Percentiles rank a stretch among this genome's conserved stretches.
Evolutionary conservation across 2,797 vertebrate genomes (phyloP).

Genomic region (Pseudochirops cupreus): DNA sequence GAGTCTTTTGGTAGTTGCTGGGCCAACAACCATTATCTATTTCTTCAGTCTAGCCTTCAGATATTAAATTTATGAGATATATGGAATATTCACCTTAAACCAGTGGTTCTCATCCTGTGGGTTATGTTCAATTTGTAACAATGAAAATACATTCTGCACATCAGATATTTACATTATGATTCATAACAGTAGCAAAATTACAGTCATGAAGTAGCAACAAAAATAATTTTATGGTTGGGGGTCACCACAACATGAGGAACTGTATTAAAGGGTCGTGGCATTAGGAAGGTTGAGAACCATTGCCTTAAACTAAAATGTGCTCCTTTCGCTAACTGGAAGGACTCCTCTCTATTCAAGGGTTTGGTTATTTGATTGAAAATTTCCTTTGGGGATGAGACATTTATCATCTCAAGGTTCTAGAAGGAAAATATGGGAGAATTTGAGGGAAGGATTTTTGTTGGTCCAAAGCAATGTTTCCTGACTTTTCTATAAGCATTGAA

Average conservation of each 20-base stretch:
- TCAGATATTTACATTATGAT: too few relatives aligned
- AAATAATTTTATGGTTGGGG: too few relatives aligned
- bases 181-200: too few relatives aligned
- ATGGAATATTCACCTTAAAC: neutral
- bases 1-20: neutral
- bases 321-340: neutral
- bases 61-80: neutral
- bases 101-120: too few relatives aligned
- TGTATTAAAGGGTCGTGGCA: too few relatives aligned
- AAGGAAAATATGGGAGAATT: neutral
- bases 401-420: neutral
- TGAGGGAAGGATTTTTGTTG: neutral
- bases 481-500: neutral
- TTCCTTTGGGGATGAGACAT: neutral
- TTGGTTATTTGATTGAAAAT: neutral
- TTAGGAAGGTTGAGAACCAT: too few relatives aligned
- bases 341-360: neutral
- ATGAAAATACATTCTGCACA: too few relatives aligned
- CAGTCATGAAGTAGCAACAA: too few relatives aligned
- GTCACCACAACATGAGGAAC: too few relatives aligned
- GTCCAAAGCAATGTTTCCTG: neutral
- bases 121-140: too few relatives aligned
- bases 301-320: neutral
- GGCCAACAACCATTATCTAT: neutral
- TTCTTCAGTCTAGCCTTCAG: neutral